Evolutionary conservation across 2,797 vertebrate genomes (phyloP).

Genomic region (Hipposideros larvatus): DNA sequence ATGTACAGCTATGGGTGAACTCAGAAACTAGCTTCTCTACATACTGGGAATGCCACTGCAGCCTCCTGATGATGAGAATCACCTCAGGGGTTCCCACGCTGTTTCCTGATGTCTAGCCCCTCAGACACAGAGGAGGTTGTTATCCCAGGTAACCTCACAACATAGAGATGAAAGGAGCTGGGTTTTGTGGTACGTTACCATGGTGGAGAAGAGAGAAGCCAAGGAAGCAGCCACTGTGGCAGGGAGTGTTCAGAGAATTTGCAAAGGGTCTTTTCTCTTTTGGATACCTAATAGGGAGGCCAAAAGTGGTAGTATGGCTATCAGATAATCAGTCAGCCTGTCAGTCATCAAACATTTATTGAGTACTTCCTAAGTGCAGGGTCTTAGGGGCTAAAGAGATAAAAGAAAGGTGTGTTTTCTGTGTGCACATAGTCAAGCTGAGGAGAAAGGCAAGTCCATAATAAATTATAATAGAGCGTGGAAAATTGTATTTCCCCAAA

Average conservation of each 20-base stretch:
- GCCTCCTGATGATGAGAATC: background rate
- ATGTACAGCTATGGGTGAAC: background rate
- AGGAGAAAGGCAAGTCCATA: background rate
- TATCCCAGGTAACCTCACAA: background rate
- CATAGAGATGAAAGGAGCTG: background rate
- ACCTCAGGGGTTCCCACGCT: background rate
- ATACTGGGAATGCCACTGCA: background rate
- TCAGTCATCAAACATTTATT: background rate
- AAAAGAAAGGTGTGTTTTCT: background rate
- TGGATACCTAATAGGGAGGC: background rate
- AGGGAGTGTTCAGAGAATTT: background rate
- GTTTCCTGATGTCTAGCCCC: background rate
- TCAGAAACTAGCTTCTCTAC: conserved; percentile 51
- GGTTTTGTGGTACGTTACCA: background rate
- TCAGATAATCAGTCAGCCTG: background rate
- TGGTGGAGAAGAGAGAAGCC: background rate
- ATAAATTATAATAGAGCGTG: background rate
- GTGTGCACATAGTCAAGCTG: background rate
- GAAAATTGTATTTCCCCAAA: background rate
- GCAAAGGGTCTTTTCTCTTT: background rate
- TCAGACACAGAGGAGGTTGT: background rate
- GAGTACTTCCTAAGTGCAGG: background rate
- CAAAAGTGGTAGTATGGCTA: background rate
- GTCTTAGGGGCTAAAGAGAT: background rate
- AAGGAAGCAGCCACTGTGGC: background rate